phyloP scores from a whole-genome alignment of 37 sponge, comb jelly and placozoan genomes.

The Ephydatia muelleri region DNA sequence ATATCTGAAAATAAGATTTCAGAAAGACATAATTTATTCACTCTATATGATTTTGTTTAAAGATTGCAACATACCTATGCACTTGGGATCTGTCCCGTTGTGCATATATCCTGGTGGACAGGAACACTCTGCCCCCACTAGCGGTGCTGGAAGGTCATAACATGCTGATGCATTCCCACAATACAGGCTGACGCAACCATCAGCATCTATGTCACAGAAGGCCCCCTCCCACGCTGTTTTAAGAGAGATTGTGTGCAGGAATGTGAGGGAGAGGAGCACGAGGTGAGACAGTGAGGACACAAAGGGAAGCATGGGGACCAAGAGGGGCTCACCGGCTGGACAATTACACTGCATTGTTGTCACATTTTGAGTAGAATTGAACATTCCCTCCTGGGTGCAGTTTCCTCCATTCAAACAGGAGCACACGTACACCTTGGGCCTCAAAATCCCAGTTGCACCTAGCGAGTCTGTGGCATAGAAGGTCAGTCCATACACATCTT shows the following conservation, averaged over 20 bases:
- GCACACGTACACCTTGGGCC: conserved; percentile 43
- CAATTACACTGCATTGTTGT: conserved; percentile 37
- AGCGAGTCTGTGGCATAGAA: conserved; percentile 42
- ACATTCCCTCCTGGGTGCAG: conserved; percentile 52
- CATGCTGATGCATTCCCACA: conserved; percentile 53
- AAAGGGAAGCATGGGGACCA: too few species aligned
- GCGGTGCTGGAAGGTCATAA: conserved; percentile 49
- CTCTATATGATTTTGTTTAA: too few species aligned
- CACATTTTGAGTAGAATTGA: not conserved
- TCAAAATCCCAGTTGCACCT: conserved; percentile 1
- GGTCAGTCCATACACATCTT: not conserved
- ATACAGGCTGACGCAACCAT: conserved; percentile 44
- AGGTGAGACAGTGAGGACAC: too few species aligned
- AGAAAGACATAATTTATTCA: too few species aligned
- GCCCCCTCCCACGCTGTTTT: conserved; percentile 37
- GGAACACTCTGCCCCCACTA: conserved; percentile 36
- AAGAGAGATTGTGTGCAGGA: too few species aligned
- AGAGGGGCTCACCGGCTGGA: conserved; percentile 46
- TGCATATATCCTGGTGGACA: conserved; percentile 52
- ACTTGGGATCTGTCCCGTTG: conserved; percentile 50
- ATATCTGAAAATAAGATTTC: conserved; percentile 35
- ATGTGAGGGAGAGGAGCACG: too few species aligned
- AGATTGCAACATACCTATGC: too few species aligned
- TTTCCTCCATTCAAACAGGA: conserved; percentile 56
- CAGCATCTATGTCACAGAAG: conserved; percentile 49